Base-by-base conservation (phyloP, 2,797 vertebrate species). In the Leptatherina wallacei region DNA sequence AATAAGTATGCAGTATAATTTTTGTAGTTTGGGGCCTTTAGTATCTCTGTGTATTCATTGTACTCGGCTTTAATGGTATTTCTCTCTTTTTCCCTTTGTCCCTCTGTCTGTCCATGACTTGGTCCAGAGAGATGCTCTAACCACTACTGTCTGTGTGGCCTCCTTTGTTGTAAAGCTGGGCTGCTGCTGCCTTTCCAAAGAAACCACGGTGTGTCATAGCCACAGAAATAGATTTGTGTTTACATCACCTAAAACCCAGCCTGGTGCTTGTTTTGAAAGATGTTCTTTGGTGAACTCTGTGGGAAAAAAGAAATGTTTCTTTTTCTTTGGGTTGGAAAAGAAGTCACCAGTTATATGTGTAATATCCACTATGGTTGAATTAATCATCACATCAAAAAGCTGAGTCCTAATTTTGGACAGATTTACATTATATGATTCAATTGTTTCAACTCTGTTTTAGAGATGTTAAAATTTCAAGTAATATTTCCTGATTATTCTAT, bases 131-230 rank as follows among this genome's bases (percentile, higher is more conserved):
- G 90, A 90, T 87, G 88, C 82, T 86, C 79, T 80, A 76, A 89
- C 87, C 91, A 35, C 90, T 65, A 63, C 89, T 84, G 88, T 90
- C 90, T 94, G 94, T 95, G 94, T 94, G 94, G 93, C 91, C 91
- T 91, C 77, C 80, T 90, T 91, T 92, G 88, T 94, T 94, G 90
- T 88, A 88, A 90, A 75, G 82, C 82, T 79, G 81, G 91, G 87
- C 90, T 88, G 92, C 86, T 91, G 86, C 74, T 91, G 84, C 76
- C 80, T 90, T 93, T 94, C 92, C 93, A 93, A 82, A 75, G 88
- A 92, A 93, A 93, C 92, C 92, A 78, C 81, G 51, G 89, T 93
- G 91, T 93, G 94, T 94, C 93, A 94, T 88, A 82, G 85, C 87
- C 88, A 82, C 93, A 91, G 89, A 91, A 94, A 93, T 93, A 94